phyloP scores from a whole-genome alignment of 2,797 vertebrate genomes.

The Peromyscus eremicus region DNA sequence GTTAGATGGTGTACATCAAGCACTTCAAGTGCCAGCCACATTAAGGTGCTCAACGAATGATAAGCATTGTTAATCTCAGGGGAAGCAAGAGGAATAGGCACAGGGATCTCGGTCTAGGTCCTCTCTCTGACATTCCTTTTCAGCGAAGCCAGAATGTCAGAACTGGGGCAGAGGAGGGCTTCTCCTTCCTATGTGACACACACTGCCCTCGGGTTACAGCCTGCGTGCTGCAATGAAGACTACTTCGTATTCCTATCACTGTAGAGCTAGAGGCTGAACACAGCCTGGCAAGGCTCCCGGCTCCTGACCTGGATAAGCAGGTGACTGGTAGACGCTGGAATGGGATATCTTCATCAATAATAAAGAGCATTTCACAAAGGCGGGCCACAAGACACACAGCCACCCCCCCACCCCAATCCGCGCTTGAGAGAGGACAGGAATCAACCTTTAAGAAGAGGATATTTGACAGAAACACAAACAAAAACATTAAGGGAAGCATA shows the following conservation, averaged over 20 bases:
- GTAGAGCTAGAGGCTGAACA: background rate
- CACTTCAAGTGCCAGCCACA: background rate
- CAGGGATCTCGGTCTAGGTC: background rate
- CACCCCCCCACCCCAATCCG: background rate
- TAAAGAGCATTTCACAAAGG: constrained; percentile 77
- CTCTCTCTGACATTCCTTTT: background rate
- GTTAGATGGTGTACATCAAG: background rate
- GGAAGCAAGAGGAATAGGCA: background rate
- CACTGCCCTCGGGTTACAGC: background rate
- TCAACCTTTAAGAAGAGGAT: constrained; percentile 75
- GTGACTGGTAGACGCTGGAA: constrained; percentile 22
- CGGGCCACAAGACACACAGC: constrained; percentile 51
- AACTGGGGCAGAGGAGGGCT: background rate
- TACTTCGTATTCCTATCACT: constrained; percentile 32
- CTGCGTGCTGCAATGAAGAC: background rate
- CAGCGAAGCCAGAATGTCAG: background rate
- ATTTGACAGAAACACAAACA: constrained; percentile 85
- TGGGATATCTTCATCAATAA: constrained; percentile 79
- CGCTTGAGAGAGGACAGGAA: constrained; percentile 73
- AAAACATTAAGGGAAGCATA: constrained; percentile 83
- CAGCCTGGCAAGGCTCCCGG: background rate
- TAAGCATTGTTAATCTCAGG: background rate
- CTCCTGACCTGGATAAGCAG: constrained; percentile 54
- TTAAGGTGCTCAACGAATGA: background rate
- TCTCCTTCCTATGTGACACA: rapidly evolving